Conservation (phyloP, 2,797 vertebrate species). For the Tauraco hartlaubi region DNA sequence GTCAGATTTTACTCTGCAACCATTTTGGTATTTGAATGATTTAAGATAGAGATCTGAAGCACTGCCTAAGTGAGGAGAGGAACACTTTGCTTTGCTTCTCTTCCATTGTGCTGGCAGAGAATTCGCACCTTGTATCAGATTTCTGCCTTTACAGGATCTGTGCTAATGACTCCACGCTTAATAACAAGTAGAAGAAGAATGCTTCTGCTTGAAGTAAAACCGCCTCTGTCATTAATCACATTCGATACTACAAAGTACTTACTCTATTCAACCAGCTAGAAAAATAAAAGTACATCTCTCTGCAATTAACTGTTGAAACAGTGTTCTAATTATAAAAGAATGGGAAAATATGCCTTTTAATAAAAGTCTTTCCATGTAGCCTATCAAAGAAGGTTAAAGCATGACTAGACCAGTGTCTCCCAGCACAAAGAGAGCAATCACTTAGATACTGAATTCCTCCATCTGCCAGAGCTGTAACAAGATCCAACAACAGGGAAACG, state of each 20-base stretch:
- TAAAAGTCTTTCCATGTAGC: neutral
- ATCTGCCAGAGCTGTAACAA: neutral
- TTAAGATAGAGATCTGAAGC: neutral
- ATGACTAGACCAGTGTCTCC: neutral
- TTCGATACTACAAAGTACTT: neutral
- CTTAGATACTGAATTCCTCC: neutral
- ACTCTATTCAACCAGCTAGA: neutral
- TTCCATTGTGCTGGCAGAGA: neutral
- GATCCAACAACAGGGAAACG: neutral
- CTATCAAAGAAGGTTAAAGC: slow-evolving; percentile 3
- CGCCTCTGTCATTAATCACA: neutral
- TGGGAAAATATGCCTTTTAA: neutral
- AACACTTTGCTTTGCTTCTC: neutral
- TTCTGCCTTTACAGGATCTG: neutral
- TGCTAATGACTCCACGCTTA: neutral
- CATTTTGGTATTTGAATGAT: neutral
- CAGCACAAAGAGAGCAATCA: neutral
- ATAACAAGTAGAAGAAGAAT: neutral
- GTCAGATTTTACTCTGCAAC: neutral
- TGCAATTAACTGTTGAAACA: slow-evolving; percentile 24
- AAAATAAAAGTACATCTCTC: neutral
- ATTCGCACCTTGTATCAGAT: neutral
- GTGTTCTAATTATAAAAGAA: slow-evolving; percentile 2
- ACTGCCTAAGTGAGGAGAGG: neutral
- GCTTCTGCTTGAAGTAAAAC: slow-evolving; percentile 7